phyloP scores from a whole-genome alignment of 1,140 invertebrate species.

The Campoletis sonorensis region DNA sequence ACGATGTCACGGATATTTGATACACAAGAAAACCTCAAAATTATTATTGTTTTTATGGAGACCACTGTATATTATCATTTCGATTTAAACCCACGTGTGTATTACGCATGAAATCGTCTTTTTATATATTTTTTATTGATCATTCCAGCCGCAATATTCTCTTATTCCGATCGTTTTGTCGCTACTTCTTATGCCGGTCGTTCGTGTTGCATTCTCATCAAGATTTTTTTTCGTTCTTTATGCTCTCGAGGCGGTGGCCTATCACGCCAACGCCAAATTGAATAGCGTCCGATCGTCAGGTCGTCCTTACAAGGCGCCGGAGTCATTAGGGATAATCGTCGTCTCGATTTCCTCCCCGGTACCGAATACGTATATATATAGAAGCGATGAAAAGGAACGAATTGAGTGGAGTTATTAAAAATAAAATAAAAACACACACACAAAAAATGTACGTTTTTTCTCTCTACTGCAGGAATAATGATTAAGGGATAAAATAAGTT shows the following conservation, averaged over 20 bases:
- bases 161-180: not conserved
- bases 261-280: conserved; percentile 30
- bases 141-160: not conserved
- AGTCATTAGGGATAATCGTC: conserved; percentile 26
- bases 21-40: not conserved
- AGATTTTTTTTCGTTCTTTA: not conserved
- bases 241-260: not conserved
- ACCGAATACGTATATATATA: not conserved
- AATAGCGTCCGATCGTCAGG: not conserved
- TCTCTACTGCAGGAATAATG: not conserved
- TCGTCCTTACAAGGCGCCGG: conserved; percentile 15
- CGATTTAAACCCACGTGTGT: too few species aligned
- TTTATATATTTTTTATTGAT: too few species aligned
- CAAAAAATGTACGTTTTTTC: not conserved
- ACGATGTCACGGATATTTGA: not conserved
- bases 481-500: not conserved
- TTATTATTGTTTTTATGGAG: too few species aligned
- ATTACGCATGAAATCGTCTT: too few species aligned
- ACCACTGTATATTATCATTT: too few species aligned
- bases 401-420: too few species aligned
- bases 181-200: not conserved
- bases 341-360: not conserved
- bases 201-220: not conserved
- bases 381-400: too few species aligned
- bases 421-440: not conserved